phyloP scores from a whole-genome alignment of 2,797 vertebrate genomes.

The Potorous gilbertii region DNA sequence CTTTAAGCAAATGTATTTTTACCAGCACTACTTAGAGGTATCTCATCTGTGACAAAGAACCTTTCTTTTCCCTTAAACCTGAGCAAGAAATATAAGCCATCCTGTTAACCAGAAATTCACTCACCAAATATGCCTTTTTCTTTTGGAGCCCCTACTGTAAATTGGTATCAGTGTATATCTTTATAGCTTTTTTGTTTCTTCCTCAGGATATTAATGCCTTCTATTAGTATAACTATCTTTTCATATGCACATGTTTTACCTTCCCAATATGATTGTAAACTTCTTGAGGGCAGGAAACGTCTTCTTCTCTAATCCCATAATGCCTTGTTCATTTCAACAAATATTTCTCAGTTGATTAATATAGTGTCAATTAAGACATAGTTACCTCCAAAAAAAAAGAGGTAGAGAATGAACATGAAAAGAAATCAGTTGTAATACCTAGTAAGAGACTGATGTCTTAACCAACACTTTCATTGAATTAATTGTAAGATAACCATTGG shows the following conservation, averaged over 20 bases:
- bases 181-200: not conserved
- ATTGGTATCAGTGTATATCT: not conserved
- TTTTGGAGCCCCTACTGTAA: not conserved
- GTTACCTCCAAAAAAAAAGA: not conserved
- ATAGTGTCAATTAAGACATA: not conserved
- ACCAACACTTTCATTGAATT: not conserved
- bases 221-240: not conserved
- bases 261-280: constrained; percentile 5
- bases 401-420: not conserved
- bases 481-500: not conserved
- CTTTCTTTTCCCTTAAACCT: not conserved
- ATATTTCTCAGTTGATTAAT: not conserved
- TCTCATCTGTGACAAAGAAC: not conserved
- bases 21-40: not conserved
- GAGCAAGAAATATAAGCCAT: not conserved
- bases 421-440: not conserved
- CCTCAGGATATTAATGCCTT: not conserved
- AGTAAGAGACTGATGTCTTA: not conserved
- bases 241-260: not conserved
- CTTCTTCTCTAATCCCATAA: not conserved
- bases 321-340: not conserved
- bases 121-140: not conserved
- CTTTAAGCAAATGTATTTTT: not conserved
- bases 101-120: not conserved
- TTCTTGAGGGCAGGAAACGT: not conserved